These are phyloP conservation scores for Branchinecta sandiegonensis DNA, from an alignment of 2,888 invertebrate genomes.

Conservation along the genomic window DNA sequence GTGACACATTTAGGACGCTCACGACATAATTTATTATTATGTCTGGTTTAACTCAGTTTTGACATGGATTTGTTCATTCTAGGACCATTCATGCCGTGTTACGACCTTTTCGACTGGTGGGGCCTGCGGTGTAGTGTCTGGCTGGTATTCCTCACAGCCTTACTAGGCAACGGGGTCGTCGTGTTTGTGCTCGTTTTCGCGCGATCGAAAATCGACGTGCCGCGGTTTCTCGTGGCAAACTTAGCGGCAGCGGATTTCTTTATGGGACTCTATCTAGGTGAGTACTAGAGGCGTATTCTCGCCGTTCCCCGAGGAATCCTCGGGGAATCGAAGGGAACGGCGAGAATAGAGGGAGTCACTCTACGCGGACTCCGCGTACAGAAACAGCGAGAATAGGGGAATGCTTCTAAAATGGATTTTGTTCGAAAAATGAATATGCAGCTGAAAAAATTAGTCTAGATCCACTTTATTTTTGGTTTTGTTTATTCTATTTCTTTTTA, in stretches of 20 bases:
- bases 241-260: conserved; percentile 92
- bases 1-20: no score
- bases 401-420: no score
- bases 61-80: conserved; percentile 27
- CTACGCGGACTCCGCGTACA: no score
- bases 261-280: conserved; percentile 86
- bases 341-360: no score
- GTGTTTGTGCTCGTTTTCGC: conserved; percentile 83
- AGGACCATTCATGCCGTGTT: conserved; percentile 88
- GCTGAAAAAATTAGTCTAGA: no score
- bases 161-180: conserved; percentile 90
- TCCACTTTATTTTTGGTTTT: no score
- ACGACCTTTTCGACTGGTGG: conserved; percentile 96
- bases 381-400: no score
- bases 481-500: no score
- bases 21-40: not conserved
- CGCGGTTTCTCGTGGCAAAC: conserved; percentile 89
- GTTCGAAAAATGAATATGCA: no score
- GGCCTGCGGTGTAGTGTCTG: conserved; percentile 89
- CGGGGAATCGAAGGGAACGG: no score
- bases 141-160: conserved; percentile 86
- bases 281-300: conserved; percentile 24
- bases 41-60: not conserved
- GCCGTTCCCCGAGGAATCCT: no score
- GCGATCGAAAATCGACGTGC: conserved; percentile 87